Evolutionary conservation across 2,113 vertebrate genomes (phyloP).

Genomic region (Pterophyllum scalare): DNA sequence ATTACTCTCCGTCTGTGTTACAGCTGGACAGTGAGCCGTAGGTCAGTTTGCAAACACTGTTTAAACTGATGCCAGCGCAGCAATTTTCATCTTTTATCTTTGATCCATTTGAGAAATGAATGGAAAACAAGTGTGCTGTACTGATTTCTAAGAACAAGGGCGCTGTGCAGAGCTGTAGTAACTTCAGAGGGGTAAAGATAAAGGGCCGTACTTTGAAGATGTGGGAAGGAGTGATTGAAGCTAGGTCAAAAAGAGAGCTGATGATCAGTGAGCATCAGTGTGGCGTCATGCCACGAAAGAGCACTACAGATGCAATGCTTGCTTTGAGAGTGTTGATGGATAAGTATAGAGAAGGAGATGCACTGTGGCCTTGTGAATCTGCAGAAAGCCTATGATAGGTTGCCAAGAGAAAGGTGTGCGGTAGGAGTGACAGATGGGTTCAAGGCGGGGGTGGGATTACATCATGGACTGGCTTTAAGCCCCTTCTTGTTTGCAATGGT

Average conservation of each 20-base stretch:
- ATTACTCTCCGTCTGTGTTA: conserved; percentile 22
- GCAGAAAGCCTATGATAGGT: too few relatives aligned
- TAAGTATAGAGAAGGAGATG: too few relatives aligned
- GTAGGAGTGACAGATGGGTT: too few relatives aligned
- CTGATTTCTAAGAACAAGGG: neutral
- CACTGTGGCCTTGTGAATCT: too few relatives aligned
- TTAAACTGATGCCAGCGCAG: neutral
- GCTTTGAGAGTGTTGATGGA: neutral
- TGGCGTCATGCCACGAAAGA: neutral
- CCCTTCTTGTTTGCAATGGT: neutral
- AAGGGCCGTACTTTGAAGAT: neutral
- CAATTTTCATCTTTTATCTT: neutral
- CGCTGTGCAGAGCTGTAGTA: neutral
- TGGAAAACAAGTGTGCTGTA: neutral
- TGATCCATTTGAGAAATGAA: neutral
- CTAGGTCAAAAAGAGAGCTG: neutral
- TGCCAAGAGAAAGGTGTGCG: too few relatives aligned
- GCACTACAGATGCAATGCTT: neutral
- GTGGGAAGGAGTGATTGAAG: neutral
- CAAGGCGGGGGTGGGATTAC: too few relatives aligned
- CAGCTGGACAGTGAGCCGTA: neutral
- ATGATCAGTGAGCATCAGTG: neutral
- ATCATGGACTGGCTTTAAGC: too few relatives aligned
- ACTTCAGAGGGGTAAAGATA: neutral
- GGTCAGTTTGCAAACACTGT: neutral